Percentiles rank a stretch among this genome's conserved stretches.
These are phyloP conservation scores for Apodemia hepburni DNA, from an alignment of 2,888 invertebrate genomes.

Conservation along the genomic window DNA sequence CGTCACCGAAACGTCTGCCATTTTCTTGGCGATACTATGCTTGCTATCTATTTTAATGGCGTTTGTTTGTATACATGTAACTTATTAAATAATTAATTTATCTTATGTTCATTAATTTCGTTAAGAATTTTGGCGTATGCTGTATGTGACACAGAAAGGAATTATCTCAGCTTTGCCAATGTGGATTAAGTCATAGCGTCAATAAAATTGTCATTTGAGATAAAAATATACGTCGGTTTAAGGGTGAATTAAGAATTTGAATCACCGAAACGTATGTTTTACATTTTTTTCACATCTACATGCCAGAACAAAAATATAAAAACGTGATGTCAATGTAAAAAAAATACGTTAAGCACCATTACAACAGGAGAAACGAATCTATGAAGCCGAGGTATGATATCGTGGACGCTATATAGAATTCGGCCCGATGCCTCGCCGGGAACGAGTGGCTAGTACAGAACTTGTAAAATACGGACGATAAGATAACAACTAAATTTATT, in stretches of 20 bases:
- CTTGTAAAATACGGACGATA: slow-evolving; percentile 9
- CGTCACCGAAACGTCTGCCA: no score
- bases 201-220: background rate
- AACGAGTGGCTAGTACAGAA: slow-evolving; percentile 15
- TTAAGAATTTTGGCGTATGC: background rate
- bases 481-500: slow-evolving; percentile 42
- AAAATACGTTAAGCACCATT: slow-evolving; percentile 55
- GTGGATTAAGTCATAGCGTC: background rate
- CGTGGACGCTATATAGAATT: slow-evolving; percentile 59
- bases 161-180: background rate
- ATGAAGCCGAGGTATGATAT: slow-evolving; percentile 8
- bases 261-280: background rate
- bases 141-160: background rate
- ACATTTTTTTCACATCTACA: no score
- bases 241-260: background rate
- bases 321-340: slow-evolving; percentile 14
- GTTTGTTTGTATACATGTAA: no score
- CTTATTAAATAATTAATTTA: no score
- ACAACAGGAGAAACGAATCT: slow-evolving; percentile 6
- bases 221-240: background rate
- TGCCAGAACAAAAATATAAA: slow-evolving; percentile 3
- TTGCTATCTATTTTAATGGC: no score
- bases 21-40: no score
- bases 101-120: no score
- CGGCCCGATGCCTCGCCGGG: slow-evolving; percentile 48